Evolutionary conservation across 2,797 vertebrate genomes (phyloP), one percentile per base, ranked within the genome.

Genomic region (Sarcoramphus papa): DNA sequence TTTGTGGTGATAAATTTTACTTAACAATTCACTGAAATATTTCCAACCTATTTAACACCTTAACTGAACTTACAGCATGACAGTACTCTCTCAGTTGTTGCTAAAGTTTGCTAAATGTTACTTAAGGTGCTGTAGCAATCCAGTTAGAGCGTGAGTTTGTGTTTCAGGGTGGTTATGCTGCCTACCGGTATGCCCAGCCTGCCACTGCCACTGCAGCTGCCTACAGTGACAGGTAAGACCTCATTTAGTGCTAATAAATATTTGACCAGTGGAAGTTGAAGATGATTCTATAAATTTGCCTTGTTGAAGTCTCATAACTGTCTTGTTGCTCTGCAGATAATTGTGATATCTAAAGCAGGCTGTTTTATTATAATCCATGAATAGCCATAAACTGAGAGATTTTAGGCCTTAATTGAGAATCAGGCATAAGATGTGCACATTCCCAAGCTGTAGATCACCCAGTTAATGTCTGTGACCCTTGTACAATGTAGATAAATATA

Each of bases 141-240:
- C 90, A 95, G 95, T 97, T 96, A 95, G 89, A 96, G 94, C 93
- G 0, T 96, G 76, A 92, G 76, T 97, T 98, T 98, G 84, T 92
- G 70, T 98, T 98, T 51, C 85, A 99, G 99, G 99, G 99, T 98
- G 99, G 99, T 98, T 99, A 99, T 94, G 98, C 99, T 98, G 99
- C 99, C 94, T 99, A 99, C 98, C 99, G 99, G 98, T 99, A 99
- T 79, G 99, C 99, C 97, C 99, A 99, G 97, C 99, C 99, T 98
- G 98, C 99, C 98, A 99, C 99, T 97, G 98, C 99, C 98, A 99
- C 99, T 95, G 99, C 99, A 96, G 98, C 99, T 97, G 99, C 99
- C 98, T 99, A 99, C 99, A 99, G 99, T 99, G 99, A 99, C 99
- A 99, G 99, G 99, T 99, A 99, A 99, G 98, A 95, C 82, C 54